phyloP scores from a whole-genome alignment of 2,797 vertebrate genomes.

The Apogon hyalosoma region DNA sequence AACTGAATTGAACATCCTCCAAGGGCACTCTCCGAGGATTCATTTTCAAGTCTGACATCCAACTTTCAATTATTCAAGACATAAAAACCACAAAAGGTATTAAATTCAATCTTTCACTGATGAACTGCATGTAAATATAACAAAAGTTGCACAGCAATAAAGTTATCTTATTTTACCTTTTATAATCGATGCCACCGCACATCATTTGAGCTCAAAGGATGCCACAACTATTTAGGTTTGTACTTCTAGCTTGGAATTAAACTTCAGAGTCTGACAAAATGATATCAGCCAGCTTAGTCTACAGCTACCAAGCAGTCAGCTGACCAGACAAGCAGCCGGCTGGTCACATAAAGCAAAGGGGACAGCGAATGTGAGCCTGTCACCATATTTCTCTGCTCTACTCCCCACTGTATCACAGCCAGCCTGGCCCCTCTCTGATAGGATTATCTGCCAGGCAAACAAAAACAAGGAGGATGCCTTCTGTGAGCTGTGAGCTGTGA shows the following conservation, averaged over 20 bases:
- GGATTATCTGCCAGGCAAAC: conserved; percentile 78
- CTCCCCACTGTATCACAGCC: conserved; percentile 61
- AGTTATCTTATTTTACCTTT: too few relatives aligned
- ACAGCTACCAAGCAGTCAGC: conserved; percentile 17
- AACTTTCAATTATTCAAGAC: too few relatives aligned
- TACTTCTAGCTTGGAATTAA: neutral
- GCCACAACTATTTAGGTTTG: neutral
- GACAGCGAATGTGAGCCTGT: conserved; percentile 62
- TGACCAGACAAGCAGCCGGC: conserved; percentile 40
- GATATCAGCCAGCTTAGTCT: conserved; percentile 8
- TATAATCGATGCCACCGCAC: too few relatives aligned
- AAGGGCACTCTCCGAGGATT: too few relatives aligned
- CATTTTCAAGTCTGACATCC: too few relatives aligned
- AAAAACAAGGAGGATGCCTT: conserved; percentile 80
- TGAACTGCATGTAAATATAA: too few relatives aligned
- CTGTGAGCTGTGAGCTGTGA: conserved; percentile 73
- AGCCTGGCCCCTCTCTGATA: conserved; percentile 63
- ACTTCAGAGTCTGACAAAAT: neutral
- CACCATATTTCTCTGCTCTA: conserved; percentile 67
- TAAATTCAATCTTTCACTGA: too few relatives aligned
- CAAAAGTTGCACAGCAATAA: too few relatives aligned
- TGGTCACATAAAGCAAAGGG: conserved; percentile 62
- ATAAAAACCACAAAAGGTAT: too few relatives aligned
- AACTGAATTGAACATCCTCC: too few relatives aligned
- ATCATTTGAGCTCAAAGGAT: too few relatives aligned